A percentile compares a stretch with the other conserved stretches of the same genome.
These are phyloP conservation scores for Tauraco erythrolophus DNA, from an alignment of 2,113 vertebrate genomes.

Conservation along the genomic window DNA sequence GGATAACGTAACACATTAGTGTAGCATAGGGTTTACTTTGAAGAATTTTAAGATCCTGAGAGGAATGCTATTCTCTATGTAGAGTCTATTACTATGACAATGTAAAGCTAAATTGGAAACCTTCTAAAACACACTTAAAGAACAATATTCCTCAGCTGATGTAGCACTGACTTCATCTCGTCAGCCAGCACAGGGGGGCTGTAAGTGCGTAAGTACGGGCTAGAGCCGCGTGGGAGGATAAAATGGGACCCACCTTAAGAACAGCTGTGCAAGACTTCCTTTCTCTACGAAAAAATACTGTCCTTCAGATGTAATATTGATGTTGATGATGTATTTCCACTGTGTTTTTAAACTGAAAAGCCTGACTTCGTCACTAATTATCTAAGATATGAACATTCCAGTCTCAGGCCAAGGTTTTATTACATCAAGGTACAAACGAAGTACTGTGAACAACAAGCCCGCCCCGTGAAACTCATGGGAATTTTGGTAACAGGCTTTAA, in stretches of 20 bases:
- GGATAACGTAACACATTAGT: background rate
- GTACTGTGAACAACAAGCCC: background rate
- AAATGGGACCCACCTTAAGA: background rate
- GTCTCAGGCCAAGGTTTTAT: background rate
- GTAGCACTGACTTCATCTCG: background rate
- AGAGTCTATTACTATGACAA: background rate
- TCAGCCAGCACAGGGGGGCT: background rate
- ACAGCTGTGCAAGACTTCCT: background rate
- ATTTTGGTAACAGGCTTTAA: background rate
- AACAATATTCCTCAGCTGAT: background rate
- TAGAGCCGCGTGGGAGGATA: background rate
- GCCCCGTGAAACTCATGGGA: fast-evolving
- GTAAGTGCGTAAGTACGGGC: fast-evolving
- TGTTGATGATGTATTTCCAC: background rate
- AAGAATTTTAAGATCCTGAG: background rate
- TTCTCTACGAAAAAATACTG: background rate
- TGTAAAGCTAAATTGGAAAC: background rate
- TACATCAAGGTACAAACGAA: background rate
- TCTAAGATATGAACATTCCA: background rate
- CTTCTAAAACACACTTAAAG: background rate
- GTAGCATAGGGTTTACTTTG: background rate
- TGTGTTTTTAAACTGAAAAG: background rate
- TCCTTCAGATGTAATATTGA: background rate
- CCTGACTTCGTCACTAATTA: background rate
- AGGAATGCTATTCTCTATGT: background rate